Evolutionary conservation across 1,140 invertebrate genomes (phyloP).

Genomic region (Lepidurus arcticus): DNA sequence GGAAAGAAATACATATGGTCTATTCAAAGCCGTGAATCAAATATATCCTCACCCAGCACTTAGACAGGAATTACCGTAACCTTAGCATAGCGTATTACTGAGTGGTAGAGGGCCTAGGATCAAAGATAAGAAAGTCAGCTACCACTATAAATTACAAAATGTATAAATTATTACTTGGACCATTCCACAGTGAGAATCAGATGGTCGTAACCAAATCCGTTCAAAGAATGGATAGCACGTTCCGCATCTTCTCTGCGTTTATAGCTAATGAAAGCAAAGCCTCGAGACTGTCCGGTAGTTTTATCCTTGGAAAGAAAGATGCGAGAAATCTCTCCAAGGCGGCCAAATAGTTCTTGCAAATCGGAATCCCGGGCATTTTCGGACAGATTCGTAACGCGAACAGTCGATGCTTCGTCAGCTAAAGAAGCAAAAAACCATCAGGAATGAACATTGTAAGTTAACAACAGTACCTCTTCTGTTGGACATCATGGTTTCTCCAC

Average conservation of each 20-base stretch:
- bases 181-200: constrained; percentile 97
- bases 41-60: background rate
- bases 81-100: background rate
- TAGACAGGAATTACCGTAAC: constrained; percentile 10
- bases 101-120: background rate
- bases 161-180: constrained; percentile 66
- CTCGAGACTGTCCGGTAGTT: constrained; percentile 72
- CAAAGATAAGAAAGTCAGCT: background rate
- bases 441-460: background rate
- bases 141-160: background rate
- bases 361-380: constrained; percentile 92
- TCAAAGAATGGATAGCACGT: constrained; percentile 78
- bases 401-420: constrained; percentile 53
- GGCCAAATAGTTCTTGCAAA: constrained; percentile 89
- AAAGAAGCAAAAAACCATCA: background rate
- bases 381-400: constrained; percentile 94
- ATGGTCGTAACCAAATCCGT: constrained; percentile 97
- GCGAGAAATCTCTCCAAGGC: constrained; percentile 79
- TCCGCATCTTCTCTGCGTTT: constrained; percentile 82
- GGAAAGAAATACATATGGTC: background rate
- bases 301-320: constrained; percentile 56
- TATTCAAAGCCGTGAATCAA: background rate
- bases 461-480: constrained; percentile 48
- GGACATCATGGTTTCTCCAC: constrained; percentile 65
- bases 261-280: constrained; percentile 96